Evolutionary conservation across 2,797 vertebrate species (phyloP).

Genomic region (Sebastes iracundus): DNA sequence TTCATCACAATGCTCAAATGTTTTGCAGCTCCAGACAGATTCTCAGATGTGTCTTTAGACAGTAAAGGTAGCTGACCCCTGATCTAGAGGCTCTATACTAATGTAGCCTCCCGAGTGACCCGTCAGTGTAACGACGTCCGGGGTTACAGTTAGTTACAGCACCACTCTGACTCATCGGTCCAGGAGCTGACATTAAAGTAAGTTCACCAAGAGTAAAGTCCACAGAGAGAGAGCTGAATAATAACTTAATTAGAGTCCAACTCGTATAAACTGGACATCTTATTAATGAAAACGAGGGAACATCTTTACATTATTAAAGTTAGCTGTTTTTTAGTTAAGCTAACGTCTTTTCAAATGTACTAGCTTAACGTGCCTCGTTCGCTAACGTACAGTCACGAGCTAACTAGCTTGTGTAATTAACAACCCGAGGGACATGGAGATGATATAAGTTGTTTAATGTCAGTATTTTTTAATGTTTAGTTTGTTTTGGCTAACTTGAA

Average conservation of each 20-base stretch:
- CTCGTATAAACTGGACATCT: background rate
- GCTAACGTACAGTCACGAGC: background rate
- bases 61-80: no score
- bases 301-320: background rate
- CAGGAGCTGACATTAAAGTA: background rate
- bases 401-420: background rate
- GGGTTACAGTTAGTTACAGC: no score
- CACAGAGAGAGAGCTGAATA: background rate
- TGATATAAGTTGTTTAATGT: background rate
- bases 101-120: no score
- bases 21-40: no score
- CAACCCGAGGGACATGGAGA: no score
- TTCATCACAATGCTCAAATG: no score
- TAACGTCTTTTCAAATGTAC: background rate
- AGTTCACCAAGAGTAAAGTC: fast-evolving
- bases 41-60: no score
- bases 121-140: no score
- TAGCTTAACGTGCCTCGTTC: slow-evolving; percentile 2
- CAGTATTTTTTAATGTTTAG: background rate
- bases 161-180: background rate
- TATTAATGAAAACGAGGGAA: background rate
- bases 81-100: no score
- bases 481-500: background rate
- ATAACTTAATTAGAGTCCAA: background rate
- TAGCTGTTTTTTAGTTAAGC: no score